phyloP scores from a whole-genome alignment of 1,140 invertebrate genomes.

The Myzus persicae region DNA sequence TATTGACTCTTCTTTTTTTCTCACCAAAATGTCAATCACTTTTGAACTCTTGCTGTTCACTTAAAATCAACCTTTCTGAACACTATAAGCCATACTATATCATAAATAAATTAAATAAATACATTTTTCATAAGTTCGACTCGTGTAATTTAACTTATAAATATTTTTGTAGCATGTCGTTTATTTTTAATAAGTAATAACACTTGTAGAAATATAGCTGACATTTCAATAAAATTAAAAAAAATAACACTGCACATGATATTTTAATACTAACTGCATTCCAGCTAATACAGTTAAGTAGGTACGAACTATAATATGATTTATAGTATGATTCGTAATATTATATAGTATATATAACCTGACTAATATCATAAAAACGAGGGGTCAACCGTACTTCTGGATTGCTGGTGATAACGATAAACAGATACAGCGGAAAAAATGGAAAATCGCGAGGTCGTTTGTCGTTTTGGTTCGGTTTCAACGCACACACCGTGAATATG shows the following conservation, averaged over 20 bases:
- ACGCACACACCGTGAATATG: neutral
- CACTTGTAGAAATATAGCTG: neutral
- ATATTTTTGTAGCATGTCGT: neutral
- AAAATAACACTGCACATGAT: neutral
- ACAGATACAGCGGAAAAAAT: neutral
- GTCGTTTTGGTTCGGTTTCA: neutral
- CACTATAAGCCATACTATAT: neutral
- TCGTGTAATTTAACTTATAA: neutral
- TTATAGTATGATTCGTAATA: no score
- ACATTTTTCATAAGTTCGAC: neutral
- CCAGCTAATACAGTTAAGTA: neutral
- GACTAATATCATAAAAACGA: neutral
- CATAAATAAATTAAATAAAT: neutral
- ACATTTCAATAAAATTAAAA: neutral
- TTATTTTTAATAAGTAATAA: neutral
- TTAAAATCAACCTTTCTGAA: neutral
- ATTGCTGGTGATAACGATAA: neutral
- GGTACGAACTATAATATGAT: no score
- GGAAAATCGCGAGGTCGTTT: neutral
- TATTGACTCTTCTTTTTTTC: neutral
- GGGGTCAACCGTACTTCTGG: neutral
- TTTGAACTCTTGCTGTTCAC: neutral
- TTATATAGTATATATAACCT: no score
- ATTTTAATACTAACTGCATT: neutral
- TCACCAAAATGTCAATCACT: neutral